Percentiles rank a stretch among this genome's conserved stretches.
Conservation (phyloP, 2,888 invertebrate genomes). For the Macrophya alboannulata region DNA sequence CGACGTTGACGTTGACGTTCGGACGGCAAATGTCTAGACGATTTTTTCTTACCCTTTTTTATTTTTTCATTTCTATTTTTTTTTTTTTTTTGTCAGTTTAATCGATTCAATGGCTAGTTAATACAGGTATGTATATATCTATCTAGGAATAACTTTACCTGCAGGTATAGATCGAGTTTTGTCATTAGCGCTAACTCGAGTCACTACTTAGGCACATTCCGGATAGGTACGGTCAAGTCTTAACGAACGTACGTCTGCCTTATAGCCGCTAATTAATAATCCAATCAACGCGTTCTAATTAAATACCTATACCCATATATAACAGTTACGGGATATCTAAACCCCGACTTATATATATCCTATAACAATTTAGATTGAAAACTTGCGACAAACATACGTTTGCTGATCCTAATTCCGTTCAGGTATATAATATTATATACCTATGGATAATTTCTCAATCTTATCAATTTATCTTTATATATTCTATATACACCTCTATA, state of each 20-base stretch:
- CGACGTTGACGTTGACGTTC: not conserved
- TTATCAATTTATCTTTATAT: too few relatives aligned
- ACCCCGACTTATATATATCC: not conserved
- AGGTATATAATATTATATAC: not conserved
- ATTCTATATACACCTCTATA: too few relatives aligned
- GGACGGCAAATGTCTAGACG: not conserved
- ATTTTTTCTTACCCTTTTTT: not conserved
- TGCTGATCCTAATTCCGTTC: not conserved
- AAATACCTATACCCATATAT: constrained; percentile 53
- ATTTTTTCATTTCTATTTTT: not conserved
- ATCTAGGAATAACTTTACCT: not conserved
- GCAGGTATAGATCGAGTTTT: constrained; percentile 4
- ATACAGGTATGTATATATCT: not conserved
- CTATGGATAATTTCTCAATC: not conserved
- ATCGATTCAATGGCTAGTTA: not conserved
- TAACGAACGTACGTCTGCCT: constrained; percentile 43
- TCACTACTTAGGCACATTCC: constrained; percentile 41
- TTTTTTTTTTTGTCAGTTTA: not conserved
- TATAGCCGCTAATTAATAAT: constrained; percentile 66
- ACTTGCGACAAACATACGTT: not conserved
- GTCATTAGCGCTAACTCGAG: constrained; percentile 45
- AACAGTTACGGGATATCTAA: constrained; percentile 3
- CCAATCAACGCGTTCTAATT: constrained; percentile 66
- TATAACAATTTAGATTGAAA: constrained; percentile 8
- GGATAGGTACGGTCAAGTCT: constrained; percentile 39